These are phyloP conservation scores for Pseudochromis fuscus DNA, from an alignment of 2,797 vertebrate genomes.

Conservation along the genomic window DNA sequence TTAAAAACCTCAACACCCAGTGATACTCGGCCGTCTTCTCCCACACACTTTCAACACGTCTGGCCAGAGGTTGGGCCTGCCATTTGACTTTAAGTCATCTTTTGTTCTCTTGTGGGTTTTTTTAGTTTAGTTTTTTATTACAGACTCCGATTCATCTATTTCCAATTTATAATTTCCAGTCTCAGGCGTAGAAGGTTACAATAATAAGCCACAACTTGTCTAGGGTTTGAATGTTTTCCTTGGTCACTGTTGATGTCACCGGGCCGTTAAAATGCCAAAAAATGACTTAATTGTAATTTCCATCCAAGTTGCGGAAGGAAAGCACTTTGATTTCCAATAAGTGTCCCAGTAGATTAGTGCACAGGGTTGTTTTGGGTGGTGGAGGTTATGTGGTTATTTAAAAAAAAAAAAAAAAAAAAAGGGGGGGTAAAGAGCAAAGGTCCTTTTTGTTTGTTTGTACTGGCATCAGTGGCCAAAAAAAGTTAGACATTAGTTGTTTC, in stretches of 20 bases:
- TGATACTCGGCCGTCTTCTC: slow-evolving; percentile 56
- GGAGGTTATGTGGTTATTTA: slow-evolving; percentile 29
- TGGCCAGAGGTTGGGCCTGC: slow-evolving; percentile 47
- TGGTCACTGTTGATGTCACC: slow-evolving; percentile 83
- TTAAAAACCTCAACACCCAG: slow-evolving; percentile 59
- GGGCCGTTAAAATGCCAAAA: slow-evolving; percentile 71
- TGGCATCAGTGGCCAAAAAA: neutral
- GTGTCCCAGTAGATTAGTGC: slow-evolving; percentile 59
- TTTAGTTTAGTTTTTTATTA: slow-evolving; percentile 77
- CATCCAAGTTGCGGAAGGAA: slow-evolving; percentile 60
- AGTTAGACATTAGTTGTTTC: neutral
- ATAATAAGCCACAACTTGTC: slow-evolving; percentile 78
- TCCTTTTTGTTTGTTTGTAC: too few species aligned
- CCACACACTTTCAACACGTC: slow-evolving; percentile 68
- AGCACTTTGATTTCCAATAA: slow-evolving; percentile 55
- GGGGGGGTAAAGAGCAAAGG: neutral
- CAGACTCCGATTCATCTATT: slow-evolving; percentile 75
- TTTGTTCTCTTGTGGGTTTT: slow-evolving; percentile 77
- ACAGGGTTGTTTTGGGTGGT: slow-evolving; percentile 52
- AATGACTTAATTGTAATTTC: slow-evolving; percentile 80
- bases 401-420: slow-evolving; percentile 8
- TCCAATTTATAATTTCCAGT: slow-evolving; percentile 80
- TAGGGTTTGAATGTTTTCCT: slow-evolving; percentile 75
- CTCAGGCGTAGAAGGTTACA: slow-evolving; percentile 77
- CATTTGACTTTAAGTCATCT: slow-evolving; percentile 62